Percentiles rank a stretch among this genome's conserved stretches.
Conservation (phyloP, 30 jellyfish, hydroid and myxozoan genomes). For the Phacellophora camtschatica region DNA sequence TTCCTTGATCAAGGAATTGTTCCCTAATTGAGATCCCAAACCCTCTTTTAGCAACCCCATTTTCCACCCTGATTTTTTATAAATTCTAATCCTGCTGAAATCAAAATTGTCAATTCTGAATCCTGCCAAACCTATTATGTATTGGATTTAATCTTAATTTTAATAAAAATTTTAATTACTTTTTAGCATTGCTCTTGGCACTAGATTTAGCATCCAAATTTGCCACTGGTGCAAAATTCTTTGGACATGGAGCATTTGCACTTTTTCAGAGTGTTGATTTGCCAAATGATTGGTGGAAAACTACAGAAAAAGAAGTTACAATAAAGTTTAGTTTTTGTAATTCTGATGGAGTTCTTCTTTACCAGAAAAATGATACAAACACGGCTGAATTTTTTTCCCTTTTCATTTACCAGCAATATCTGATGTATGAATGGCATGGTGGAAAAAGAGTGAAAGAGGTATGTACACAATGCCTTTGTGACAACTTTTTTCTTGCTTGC, state of each 20-base stretch:
- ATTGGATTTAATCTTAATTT: no score
- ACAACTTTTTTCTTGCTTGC: no score
- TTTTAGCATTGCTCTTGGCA: conserved; percentile 21
- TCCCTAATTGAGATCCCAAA: no score
- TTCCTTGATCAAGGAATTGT: no score
- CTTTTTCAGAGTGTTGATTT: neutral
- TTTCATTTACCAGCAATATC: conserved; percentile 27
- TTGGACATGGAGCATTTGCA: conserved; percentile 41
- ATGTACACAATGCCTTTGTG: no score
- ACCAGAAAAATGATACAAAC: conserved; percentile 24
- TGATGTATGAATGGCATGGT: conserved; percentile 63
- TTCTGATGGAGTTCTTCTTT: conserved; percentile 49
- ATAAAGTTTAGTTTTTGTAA: conserved; percentile 59
- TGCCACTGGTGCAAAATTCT: neutral
- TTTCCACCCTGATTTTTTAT: no score
- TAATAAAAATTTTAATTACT: neutral
- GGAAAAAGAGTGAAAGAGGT: conserved; percentile 57
- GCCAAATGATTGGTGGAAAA: conserved; percentile 26
- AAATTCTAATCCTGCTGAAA: no score
- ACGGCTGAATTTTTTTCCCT: conserved; percentile 42
- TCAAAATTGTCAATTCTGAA: no score
- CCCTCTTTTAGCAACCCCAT: no score
- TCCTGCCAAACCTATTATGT: no score
- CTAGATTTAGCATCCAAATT: neutral
- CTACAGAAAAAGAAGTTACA: conserved; percentile 19